These are phyloP conservation scores for Dendropsophus ebraccatus DNA, from an alignment of 2,113 vertebrate species.

Conservation along the genomic window DNA sequence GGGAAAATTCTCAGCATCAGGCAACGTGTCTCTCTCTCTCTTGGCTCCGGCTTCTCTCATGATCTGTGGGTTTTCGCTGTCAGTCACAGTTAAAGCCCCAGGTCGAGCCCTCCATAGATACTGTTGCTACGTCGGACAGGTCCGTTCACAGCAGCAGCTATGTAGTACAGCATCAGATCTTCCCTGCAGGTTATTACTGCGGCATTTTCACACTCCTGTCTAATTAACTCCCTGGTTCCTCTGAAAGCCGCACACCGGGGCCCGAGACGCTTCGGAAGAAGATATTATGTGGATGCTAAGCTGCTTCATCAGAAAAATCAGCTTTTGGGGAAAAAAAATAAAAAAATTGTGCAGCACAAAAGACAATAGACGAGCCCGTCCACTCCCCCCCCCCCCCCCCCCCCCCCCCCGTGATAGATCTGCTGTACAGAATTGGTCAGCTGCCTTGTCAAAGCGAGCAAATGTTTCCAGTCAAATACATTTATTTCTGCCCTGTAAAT, in stretches of 20 bases:
- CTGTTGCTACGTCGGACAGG: constrained; percentile 34
- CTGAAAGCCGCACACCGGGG: constrained; percentile 38
- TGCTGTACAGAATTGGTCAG: not conserved
- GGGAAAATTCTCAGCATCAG: constrained; percentile 26
- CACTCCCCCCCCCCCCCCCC: constrained; percentile 7
- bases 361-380: constrained; percentile 7
- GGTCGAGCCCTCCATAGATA: constrained; percentile 35
- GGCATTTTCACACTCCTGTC: constrained; percentile 27
- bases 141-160: constrained; percentile 39
- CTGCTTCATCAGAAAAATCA: constrained; percentile 49
- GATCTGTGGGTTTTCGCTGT: constrained; percentile 22
- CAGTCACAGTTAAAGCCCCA: constrained; percentile 10
- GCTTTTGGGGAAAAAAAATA: too few relatives aligned
- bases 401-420: constrained; percentile 30
- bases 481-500: not conserved
- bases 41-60: constrained; percentile 10
- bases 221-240: constrained; percentile 48
- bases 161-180: constrained; percentile 24
- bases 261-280: not conserved
- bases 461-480: not conserved
- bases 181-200: constrained; percentile 35
- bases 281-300: constrained; percentile 46
- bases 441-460: constrained; percentile 15
- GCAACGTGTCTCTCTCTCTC: not conserved
- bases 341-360: constrained; percentile 11